Evolutionary conservation across 2,113 vertebrate genomes (phyloP).

Genomic region (Paradisaea rubra): DNA sequence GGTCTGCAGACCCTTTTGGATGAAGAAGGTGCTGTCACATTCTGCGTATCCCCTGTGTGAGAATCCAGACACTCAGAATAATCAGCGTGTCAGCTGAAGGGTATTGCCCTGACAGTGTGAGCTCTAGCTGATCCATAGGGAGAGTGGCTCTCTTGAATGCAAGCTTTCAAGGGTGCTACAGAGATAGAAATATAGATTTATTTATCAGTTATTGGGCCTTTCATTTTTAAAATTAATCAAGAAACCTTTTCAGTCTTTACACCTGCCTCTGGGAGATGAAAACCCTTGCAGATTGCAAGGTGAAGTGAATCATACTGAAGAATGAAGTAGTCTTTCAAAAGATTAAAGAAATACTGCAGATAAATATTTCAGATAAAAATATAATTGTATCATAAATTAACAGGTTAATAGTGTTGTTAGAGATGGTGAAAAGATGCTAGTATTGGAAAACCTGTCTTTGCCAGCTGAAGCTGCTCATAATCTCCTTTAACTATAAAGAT

Average conservation of each 20-base stretch:
- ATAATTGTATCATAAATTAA: neutral
- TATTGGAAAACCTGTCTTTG: neutral
- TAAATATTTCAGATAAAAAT: neutral
- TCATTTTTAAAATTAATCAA: neutral
- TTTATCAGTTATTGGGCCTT: neutral
- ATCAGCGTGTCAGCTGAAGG: neutral
- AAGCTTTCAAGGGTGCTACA: neutral
- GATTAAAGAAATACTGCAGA: neutral
- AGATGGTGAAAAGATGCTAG: neutral
- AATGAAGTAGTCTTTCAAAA: neutral
- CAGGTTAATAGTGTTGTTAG: neutral
- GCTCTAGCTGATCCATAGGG: neutral
- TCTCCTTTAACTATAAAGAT: neutral
- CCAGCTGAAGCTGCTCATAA: neutral
- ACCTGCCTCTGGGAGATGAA: neutral
- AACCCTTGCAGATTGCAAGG: neutral
- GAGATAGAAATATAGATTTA: neutral
- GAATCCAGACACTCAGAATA: neutral
- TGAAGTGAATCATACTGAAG: neutral
- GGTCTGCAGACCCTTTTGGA: neutral
- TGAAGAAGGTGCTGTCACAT: neutral
- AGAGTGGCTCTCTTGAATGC: neutral
- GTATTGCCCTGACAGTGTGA: neutral
- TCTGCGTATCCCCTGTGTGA: accelerated
- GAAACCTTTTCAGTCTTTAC: neutral